Evolutionary conservation across 2,888 invertebrate species (phyloP), one percentile per base, ranked within the genome.

Genomic region (Pachycephus smyrnensis): DNA sequence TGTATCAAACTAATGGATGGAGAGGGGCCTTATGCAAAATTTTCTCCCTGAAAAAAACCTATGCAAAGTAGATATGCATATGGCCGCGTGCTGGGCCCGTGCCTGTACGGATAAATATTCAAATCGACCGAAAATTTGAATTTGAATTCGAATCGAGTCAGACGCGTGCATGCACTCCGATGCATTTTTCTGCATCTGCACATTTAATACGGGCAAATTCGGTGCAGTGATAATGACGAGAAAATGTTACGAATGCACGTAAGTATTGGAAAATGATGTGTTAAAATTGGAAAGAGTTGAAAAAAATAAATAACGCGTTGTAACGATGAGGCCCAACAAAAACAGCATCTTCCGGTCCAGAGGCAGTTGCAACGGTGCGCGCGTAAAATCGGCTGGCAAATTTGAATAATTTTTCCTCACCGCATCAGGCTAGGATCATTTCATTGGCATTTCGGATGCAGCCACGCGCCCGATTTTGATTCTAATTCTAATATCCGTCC

Each of bases 401-500:
- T 89, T 89, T 86, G 83, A 88, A 89, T 88, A 87, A 80, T 84
- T 84, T 81, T 69, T 69, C 81, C 79, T 74, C 80, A 71, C 77
- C 68, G 31, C 30, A 69, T 32, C 31, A 11, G 31, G 30, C 32
- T 1, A 11, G 32, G 31, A 30, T 30, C 69, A 1, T 32, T 32
- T 30, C 69, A 32, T 69, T 32, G 69, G 69, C 11, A 69, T 69
- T 32, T 30, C 32, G 69, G 69, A 69, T 69, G 69, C 31, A 69
- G 30, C 31, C 69, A 69, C 89, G 89, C 87, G 88, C 86, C 83
- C 87, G 82, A 84, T 84, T 84, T 79, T 83, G 85, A 90, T 90
- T 89, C 88, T 89, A 88, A 90, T 90, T 90, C 88, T 89, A 88
- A 88, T 89, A 84, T 84, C 79, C 78, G 75, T 82, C 79, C 77